Evolutionary conservation across 2,113 vertebrate genomes (phyloP).

Genomic region (Geococcyx californianus): DNA sequence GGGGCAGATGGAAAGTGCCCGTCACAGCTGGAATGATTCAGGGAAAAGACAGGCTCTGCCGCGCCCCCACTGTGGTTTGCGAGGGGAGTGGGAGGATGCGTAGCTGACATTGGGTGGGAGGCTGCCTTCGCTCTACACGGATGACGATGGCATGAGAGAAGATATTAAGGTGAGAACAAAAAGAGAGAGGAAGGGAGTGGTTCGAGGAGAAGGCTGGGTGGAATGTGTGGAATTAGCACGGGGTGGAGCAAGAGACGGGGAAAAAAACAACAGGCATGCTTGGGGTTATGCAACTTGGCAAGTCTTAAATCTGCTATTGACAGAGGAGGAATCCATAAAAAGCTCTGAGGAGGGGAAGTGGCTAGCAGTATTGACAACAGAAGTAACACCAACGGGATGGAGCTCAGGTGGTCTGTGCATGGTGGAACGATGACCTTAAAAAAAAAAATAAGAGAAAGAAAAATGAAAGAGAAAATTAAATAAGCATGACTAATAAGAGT

Average conservation of each 20-base stretch:
- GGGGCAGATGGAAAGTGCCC: conserved; percentile 29
- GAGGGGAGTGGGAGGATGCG: not conserved
- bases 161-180: not conserved
- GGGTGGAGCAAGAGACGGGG: conserved; percentile 48
- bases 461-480: not conserved
- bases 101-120: not conserved
- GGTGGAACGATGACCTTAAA: not conserved
- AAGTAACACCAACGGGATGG: not conserved
- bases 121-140: not conserved
- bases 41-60: conserved; percentile 42
- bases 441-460: not conserved
- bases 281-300: conserved; percentile 15
- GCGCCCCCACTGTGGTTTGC: not conserved
- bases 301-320: not conserved
- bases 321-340: not conserved
- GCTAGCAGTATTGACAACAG: not conserved
- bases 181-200: conserved; percentile 39
- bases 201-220: not conserved
- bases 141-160: not conserved
- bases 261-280: not conserved
- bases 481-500: not conserved
- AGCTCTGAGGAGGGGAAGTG: not conserved
- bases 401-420: not conserved
- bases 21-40: conserved; percentile 31
- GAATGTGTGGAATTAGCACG: conserved; percentile 57